These are phyloP conservation scores for Diabrotica undecimpunctata DNA, from an alignment of 1,140 invertebrate genomes.

Conservation along the genomic window DNA sequence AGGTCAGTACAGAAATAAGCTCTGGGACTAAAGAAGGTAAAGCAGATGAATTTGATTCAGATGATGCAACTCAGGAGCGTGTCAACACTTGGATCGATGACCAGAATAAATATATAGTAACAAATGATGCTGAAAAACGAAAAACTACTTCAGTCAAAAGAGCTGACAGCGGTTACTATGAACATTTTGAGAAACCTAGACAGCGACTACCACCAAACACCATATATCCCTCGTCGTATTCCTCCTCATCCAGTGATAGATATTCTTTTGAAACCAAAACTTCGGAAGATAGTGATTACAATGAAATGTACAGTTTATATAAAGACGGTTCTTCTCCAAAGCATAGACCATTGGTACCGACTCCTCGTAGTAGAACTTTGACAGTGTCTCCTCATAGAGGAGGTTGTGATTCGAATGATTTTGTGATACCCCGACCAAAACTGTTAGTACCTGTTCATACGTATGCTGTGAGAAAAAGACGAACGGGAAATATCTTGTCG, in stretches of 20 bases:
- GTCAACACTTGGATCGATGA: slow-evolving; percentile 42
- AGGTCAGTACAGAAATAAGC: slow-evolving; percentile 32
- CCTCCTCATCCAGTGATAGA: slow-evolving; percentile 10
- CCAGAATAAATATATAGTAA: slow-evolving; percentile 37
- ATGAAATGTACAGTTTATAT: slow-evolving; percentile 43
- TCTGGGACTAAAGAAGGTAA: slow-evolving; percentile 19
- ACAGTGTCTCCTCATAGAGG: slow-evolving; percentile 49
- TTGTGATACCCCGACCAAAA: slow-evolving; percentile 76
- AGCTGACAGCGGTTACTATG: slow-evolving; percentile 43
- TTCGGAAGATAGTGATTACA: slow-evolving; percentile 14
- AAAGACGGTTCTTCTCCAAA: slow-evolving; percentile 42
- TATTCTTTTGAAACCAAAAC: slow-evolving; percentile 20
- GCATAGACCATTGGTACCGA: slow-evolving; percentile 8
- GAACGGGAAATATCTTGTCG: slow-evolving; percentile 65
- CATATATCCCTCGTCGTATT: slow-evolving; percentile 35
- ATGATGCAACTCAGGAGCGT: slow-evolving; percentile 30
- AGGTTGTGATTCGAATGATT: slow-evolving; percentile 53
- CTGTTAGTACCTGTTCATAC: slow-evolving; percentile 83
- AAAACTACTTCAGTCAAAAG: slow-evolving; percentile 23
- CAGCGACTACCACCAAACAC: slow-evolving; percentile 42
- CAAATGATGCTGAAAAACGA: slow-evolving; percentile 16
- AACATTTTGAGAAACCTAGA: slow-evolving; percentile 37
- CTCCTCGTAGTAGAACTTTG: slow-evolving; percentile 34
- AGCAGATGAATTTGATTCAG: slow-evolving; percentile 22
- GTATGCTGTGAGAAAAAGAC: slow-evolving; percentile 70